phyloP scores from a whole-genome alignment of 1,140 invertebrate species.

The Doryteuthis pealeii region DNA sequence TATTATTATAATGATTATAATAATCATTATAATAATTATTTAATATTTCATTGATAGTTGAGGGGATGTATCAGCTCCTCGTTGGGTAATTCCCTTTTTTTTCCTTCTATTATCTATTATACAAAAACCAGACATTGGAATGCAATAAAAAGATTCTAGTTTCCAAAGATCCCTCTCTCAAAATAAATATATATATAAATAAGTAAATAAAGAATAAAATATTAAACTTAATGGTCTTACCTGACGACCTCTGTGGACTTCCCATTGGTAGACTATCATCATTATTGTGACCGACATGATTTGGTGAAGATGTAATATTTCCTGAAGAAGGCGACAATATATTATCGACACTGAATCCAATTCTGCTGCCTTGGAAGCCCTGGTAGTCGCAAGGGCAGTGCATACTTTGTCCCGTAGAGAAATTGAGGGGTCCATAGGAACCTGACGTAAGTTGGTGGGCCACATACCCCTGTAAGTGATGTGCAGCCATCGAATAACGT shows the following conservation, averaged over 20 bases:
- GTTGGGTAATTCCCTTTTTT: no score
- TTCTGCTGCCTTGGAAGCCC: background rate
- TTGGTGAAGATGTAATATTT: background rate
- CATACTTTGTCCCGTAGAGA: background rate
- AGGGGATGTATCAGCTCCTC: no score
- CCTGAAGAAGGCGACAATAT: background rate
- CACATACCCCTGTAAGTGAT: background rate
- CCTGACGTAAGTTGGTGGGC: background rate
- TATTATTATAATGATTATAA: no score
- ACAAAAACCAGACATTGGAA: no score
- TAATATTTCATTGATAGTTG: no score
- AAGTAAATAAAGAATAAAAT: no score
- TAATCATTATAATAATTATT: no score
- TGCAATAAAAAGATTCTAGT: no score
- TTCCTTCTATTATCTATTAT: no score
- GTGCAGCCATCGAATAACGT: background rate
- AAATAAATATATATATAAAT: no score
- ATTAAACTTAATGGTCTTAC: no score
- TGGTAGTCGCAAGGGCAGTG: constrained; percentile 2
- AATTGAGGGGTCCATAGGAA: background rate
- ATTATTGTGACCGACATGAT: background rate
- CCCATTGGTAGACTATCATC: background rate
- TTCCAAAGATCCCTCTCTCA: no score
- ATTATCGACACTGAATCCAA: background rate
- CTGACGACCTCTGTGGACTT: background rate